These are phyloP conservation scores for Athalia rosae DNA, from an alignment of 2,888 invertebrate genomes.

Conservation along the genomic window DNA sequence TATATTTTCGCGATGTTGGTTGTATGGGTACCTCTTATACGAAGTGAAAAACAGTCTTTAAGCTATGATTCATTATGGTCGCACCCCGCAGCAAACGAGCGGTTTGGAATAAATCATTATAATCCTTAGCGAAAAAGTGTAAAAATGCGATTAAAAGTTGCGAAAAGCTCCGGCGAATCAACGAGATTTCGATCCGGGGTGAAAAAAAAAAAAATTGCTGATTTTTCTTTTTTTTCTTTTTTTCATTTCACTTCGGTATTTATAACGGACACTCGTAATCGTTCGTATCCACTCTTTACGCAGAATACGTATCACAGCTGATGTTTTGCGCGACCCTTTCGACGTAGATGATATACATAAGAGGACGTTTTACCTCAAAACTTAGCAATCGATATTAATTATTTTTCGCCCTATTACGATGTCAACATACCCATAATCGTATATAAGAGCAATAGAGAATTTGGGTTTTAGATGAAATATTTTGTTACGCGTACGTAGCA, in stretches of 20 bases:
- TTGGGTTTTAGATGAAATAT: neutral
- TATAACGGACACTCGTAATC: no score
- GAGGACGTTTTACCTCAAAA: no score
- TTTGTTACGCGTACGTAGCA: conserved; percentile 16
- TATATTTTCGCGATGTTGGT: neutral
- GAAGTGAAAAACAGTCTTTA: conserved; percentile 12
- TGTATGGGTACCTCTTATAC: neutral
- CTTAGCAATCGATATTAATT: neutral
- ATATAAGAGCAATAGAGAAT: no score
- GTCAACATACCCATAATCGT: neutral
- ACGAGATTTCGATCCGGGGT: conserved; percentile 1
- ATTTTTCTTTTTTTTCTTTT: neutral
- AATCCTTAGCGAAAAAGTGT: conserved; percentile 20
- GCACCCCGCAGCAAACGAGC: conserved; percentile 1
- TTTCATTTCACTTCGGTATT: neutral
- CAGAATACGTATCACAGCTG: no score
- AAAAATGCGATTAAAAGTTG: conserved; percentile 30
- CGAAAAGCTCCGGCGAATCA: conserved; percentile 17
- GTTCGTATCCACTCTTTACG: no score
- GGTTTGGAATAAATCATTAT: conserved; percentile 31
- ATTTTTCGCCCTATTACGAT: neutral
- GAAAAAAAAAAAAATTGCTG: neutral
- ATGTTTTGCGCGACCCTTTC: no score
- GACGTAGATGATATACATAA: no score
- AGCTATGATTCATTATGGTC: conserved; percentile 38